Evolutionary conservation across 2,888 invertebrate genomes (phyloP), one percentile per base, ranked within the genome.

Genomic region (Lepidochrysops patricia): DNA sequence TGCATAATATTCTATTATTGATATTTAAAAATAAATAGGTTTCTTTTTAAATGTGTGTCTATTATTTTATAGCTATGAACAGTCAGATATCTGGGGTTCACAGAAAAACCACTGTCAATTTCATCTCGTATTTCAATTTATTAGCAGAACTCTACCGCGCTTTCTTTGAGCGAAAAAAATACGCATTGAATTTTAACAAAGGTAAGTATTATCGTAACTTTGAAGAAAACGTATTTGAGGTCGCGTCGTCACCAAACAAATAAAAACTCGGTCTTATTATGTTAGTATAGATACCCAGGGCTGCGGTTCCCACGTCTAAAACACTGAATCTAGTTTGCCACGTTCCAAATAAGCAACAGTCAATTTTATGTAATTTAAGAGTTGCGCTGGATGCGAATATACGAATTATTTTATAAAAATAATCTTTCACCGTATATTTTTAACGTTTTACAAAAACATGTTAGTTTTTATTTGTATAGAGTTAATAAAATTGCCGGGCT

Each of bases 261-360:
- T 3, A 43, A 7, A 43, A 43, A 2, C 19, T 43, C 29, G 5
- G 29, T 29, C 19, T 43, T 43, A 37, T 37, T 37, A 25, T 27
- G 50, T 27, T n/a, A 25, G n/a, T 15, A 27, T 26, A 7, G 25
- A 49, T 50, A 50, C 13, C 15, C 9, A 15, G 6, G 43, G 43
- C 19, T 19, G 43, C 19, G 43, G 43, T 19, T 43, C 7, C 19
- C 37, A 9, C 37, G 37, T 43, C 37, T 19, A 19, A 15, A 43
- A 43, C 37, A 43, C 5, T 27, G 27, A 26, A 50, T 27, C 27
- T n/a, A 26, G 26, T 50, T 50, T 27, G 27, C 27, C 50, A 50
- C 50, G 50, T 50, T n/a, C 50, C 13, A 50, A 50, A 50, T 50
- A 50, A 26, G 27, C 27, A 27, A 27, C 50, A 50, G 25, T 13